Evolutionary conservation across 2,888 invertebrate genomes (phyloP).

Genomic region (Piscicola geometra): DNA sequence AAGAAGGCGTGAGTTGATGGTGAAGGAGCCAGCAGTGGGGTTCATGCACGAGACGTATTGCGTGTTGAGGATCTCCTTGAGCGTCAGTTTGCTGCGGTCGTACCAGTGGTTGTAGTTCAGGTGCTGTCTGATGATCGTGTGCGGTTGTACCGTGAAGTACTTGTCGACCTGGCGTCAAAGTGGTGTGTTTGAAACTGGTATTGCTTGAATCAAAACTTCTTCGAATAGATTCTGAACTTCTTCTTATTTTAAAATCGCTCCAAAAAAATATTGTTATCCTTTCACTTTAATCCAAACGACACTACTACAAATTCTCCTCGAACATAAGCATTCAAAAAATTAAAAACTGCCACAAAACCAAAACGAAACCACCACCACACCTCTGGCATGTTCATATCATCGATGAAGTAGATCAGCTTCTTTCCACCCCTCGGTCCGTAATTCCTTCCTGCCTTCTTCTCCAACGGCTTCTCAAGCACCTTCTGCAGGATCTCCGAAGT

Average conservation of each 20-base stretch:
- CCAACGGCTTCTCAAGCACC: slow-evolving; percentile 84
- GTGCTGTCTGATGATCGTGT: slow-evolving; percentile 89
- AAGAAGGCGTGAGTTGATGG: slow-evolving; percentile 87
- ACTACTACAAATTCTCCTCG: no score
- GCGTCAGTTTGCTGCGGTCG: slow-evolving; percentile 76
- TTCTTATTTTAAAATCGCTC: no score
- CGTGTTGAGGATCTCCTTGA: slow-evolving; percentile 92
- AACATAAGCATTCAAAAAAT: no score
- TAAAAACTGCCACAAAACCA: no score
- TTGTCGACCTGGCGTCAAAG: slow-evolving; percentile 65
- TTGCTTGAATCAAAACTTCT: not conserved
- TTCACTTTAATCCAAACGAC: no score
- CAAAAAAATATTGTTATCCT: no score
- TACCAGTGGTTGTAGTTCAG: slow-evolving; percentile 95
- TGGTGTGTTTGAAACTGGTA: not conserved
- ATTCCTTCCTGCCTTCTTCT: slow-evolving; percentile 92
- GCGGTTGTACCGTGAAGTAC: slow-evolving; percentile 93
- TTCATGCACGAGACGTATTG: slow-evolving; percentile 98
- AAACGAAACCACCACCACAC: slow-evolving; percentile 57
- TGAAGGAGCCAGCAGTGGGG: slow-evolving; percentile 93
- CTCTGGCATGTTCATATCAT: slow-evolving; percentile 98
- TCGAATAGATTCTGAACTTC: no score
- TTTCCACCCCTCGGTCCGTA: slow-evolving; percentile 95
- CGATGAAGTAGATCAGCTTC: slow-evolving; percentile 86
- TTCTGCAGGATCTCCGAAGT: slow-evolving; percentile 65